Conservation (phyloP, 92 coral and sea anemone genomes). For the Epizoanthus illoricatus region DNA sequence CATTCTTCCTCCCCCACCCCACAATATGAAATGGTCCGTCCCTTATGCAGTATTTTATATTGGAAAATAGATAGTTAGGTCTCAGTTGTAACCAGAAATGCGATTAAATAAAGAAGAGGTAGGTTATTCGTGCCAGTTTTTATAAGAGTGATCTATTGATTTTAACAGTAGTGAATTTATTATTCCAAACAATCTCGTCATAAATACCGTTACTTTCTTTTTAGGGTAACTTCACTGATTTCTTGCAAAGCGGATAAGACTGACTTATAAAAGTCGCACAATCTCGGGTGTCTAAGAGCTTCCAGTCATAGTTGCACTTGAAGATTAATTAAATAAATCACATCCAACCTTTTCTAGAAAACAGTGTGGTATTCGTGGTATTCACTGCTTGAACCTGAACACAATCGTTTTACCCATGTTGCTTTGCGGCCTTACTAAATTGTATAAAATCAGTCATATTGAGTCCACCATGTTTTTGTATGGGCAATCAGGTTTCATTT, state of each 20-base stretch:
- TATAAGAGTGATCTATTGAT: conserved; percentile 2
- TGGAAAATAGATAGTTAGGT: too few relatives aligned
- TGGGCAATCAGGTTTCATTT: too few relatives aligned
- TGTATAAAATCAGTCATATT: neutral
- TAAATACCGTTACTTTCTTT: neutral
- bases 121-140: conserved; percentile 3
- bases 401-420: conserved; percentile 29
- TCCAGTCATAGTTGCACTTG: conserved; percentile 21
- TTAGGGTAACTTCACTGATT: neutral
- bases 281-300: neutral
- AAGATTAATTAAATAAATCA: neutral
- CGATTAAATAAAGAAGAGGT: too few relatives aligned
- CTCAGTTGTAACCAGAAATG: too few relatives aligned
- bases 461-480: too few relatives aligned
- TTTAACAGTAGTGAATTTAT: conserved; percentile 11
- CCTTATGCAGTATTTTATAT: too few relatives aligned
- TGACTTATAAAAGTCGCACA: conserved; percentile 17
- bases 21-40: too few relatives aligned
- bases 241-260: conserved; percentile 27
- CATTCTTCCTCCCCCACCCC: too few relatives aligned
- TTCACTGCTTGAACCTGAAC: neutral
- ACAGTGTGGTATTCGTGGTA: neutral
- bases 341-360: conserved; percentile 26
- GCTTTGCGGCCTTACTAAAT: conserved; percentile 34
- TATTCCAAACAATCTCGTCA: conserved; percentile 34